These are phyloP conservation scores for Microplitis demolitor DNA, from an alignment of 1,140 invertebrate genomes.

Conservation along the genomic window DNA sequence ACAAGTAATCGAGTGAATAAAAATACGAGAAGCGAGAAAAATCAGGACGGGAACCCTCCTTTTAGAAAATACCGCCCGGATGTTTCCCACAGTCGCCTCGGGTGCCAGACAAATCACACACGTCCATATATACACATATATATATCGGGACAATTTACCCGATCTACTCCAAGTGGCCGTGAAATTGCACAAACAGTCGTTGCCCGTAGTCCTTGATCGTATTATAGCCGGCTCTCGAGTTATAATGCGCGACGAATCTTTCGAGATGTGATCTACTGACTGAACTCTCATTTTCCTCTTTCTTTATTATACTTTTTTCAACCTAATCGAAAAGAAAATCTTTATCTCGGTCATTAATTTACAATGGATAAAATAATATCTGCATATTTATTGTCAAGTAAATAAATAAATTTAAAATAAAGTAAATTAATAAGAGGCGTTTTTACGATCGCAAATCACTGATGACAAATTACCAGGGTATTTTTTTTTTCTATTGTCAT, in stretches of 20 bases:
- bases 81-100: conserved; percentile 31
- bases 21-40: background rate
- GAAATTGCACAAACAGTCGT: conserved; percentile 32
- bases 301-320: too few relatives aligned
- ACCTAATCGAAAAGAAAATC: too few relatives aligned
- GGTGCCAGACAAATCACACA: background rate
- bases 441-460: conserved; percentile 33
- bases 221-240: conserved; percentile 1
- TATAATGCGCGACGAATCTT: too few relatives aligned
- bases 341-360: background rate
- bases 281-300: too few relatives aligned
- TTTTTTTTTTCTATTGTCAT: background rate
- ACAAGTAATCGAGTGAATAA: background rate
- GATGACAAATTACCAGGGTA: conserved; percentile 32
- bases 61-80: background rate
- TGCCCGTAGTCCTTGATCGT: too few relatives aligned
- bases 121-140: background rate
- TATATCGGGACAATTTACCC: conserved; percentile 21
- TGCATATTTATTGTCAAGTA: background rate
- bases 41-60: background rate
- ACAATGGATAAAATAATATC: background rate
- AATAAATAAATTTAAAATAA: background rate
- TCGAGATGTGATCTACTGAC: too few relatives aligned
- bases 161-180: conserved; percentile 33
- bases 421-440: conserved; percentile 17